Percentiles rank a stretch among this genome's conserved stretches.
phyloP scores from a whole-genome alignment of 2,888 invertebrate species.

The Alentia gelatinosa region DNA sequence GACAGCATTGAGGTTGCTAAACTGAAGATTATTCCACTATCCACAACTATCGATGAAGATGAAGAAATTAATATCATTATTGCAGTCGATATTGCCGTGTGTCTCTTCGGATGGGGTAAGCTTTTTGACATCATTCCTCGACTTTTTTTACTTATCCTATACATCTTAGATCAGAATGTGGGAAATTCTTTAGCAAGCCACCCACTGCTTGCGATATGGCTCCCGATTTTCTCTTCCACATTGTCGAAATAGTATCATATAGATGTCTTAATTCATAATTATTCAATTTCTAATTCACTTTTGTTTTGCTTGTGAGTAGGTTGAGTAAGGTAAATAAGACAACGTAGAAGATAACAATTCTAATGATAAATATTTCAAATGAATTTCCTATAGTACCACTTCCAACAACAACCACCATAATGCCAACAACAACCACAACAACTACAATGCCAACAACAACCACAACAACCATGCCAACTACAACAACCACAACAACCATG shows the following conservation, averaged over 20 bases:
- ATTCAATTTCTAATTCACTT: too few species aligned
- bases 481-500: neutral
- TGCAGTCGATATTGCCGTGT: neutral
- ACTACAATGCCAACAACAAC: neutral
- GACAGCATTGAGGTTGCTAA: neutral
- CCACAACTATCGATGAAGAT: neutral
- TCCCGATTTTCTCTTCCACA: too few species aligned
- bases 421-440: neutral
- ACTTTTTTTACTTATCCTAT: too few species aligned
- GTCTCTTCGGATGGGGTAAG: neutral
- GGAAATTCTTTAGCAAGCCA: too few species aligned
- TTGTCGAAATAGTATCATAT: too few species aligned
- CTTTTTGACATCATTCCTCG: neutral
- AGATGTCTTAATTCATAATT: too few species aligned
- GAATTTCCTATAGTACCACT: neutral
- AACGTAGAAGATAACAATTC: neutral
- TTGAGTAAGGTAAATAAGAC: too few species aligned
- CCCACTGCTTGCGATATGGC: too few species aligned
- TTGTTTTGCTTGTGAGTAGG: too few species aligned
- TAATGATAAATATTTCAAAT: neutral
- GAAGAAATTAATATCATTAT: neutral
- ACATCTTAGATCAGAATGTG: too few species aligned
- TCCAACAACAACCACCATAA: neutral
- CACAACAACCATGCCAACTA: neutral
- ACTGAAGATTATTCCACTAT: neutral